phyloP scores from a whole-genome alignment of 37 sponge, comb jelly and placozoan species.

The Cliona cf. orientalis region DNA sequence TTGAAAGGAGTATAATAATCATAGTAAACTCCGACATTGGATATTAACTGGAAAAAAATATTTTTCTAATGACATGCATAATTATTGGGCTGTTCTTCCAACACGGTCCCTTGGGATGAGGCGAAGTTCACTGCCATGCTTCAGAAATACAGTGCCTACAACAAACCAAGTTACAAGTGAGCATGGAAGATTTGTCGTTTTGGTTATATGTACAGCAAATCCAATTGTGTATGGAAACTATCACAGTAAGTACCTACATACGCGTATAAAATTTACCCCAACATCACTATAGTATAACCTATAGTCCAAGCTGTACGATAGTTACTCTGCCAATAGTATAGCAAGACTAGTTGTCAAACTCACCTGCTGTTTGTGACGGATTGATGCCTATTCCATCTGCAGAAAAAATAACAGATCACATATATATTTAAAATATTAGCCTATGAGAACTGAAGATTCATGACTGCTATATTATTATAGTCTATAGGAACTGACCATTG shows the following conservation, averaged over 20 bases:
- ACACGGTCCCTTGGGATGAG: conserved; percentile 98
- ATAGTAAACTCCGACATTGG: too few species aligned
- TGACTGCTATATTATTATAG: too few species aligned
- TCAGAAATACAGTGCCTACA: conserved; percentile 93
- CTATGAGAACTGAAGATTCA: neutral
- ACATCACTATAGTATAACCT: too few species aligned
- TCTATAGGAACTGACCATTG: conserved; percentile 72
- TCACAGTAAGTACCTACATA: too few species aligned
- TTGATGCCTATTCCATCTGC: conserved; percentile 99
- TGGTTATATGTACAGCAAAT: too few species aligned
- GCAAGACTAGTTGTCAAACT: neutral
- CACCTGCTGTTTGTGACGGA: conserved; percentile 92
- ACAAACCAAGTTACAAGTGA: too few species aligned
- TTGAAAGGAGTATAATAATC: too few species aligned
- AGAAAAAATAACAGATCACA: neutral
- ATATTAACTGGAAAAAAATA: neutral
- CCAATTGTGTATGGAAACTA: too few species aligned
- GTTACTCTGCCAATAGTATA: neutral
- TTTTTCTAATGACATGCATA: neutral
- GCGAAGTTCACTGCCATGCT: conserved; percentile 94
- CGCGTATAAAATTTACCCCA: too few species aligned
- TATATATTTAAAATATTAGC: neutral
- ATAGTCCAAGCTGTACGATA: too few species aligned
- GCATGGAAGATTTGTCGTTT: too few species aligned
- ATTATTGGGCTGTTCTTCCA: conserved; percentile 43